Evolutionary conservation across 92 coral and sea anemone genomes (phyloP), one percentile per base, ranked within the genome.

Genomic region (Heliopora coerulea): DNA sequence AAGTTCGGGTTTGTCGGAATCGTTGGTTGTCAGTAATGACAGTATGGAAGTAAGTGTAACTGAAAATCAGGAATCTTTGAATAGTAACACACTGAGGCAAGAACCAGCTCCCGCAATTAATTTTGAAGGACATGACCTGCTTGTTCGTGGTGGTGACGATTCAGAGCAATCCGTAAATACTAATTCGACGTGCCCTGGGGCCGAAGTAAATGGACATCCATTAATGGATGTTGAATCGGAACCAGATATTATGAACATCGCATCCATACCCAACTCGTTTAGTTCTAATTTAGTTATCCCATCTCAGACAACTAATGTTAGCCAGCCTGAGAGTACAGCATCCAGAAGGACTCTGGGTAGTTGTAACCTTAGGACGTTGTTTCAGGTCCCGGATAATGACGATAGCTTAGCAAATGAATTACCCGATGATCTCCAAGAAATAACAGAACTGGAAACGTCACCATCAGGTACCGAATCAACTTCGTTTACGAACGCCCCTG

Each of bases 321-420:
- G 48, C 30, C 27, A 44, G 7, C 23, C 30, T 12, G 77, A 54
- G 5, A 37, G 50, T 26, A 70, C 49, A 10, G 52, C 62, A 24
- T 32, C 77, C 13, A 70, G 63, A 54, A 30, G 77, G 32, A 70
- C 63, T 30, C 19, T 70, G 30, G 77, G 49, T 52, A 70, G 44
- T 30, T 70, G 50, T 54, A 70, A 70, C 32, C 64, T 70, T 31
- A 54, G 77, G 41, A 70, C 77, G 63, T 70, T 70, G 30, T 70
- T 70, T 34, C 77, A 54, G 21, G 57, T 70, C n/a, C 77, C 77
- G 0, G 77, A 70, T 54, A 54, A 44, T 3, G 63, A 70, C 1
- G 49, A 25, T 67, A 10, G 23, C 61, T 56, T 56, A 56, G 17
- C 46, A 48, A 50, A 28, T 6, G 33, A 27, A 40, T 40, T 12